Base-by-base conservation (phyloP, 2,888 invertebrate genomes). In the Cantharis lateralis region DNA sequence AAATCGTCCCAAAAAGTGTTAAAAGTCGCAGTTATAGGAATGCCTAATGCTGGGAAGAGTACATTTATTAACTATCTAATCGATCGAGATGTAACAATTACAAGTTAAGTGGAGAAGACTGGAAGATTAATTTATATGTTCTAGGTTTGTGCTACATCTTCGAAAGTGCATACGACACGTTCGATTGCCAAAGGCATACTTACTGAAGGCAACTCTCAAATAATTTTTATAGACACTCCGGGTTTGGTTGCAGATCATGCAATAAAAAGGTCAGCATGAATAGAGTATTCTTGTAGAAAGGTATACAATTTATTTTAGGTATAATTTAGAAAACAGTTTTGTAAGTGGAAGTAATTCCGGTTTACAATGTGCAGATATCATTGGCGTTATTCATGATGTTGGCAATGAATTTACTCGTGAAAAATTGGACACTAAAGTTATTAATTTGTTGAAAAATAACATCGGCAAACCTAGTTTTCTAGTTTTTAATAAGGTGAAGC, bases 31-130 rank as follows among this genome's bases (percentile, higher is more conserved):
- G 93, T 99, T 18, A 92, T 99, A 81, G 99, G 99, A 2, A 91
- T 95, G 13, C 98, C 99, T 3, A 99, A 99, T 91, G 94, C 94
- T 70, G 99, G 99, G 26, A 99, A 99, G 88, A 98, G 98, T 86
- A 98, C 98, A 0, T 90, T 99, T 28, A 95, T 98, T 28, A 99
- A 99, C 88, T 91, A 92, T 84, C 90, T 99, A 20, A 91, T 96
- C 72, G 93, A 94, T 79, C 91, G 95, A 87, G 93, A 93, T 87
- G 96, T 96, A 88, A 86, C 87, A 86, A 71, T 74, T 72, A 66
- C 62, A 68, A 20, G 4, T 32, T 70, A 26, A 2, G 1, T 24
- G 24, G 3, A 16, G 15, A 16, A 32, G 18, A 7, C 7, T 32
- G 9, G 0, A 15, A 62, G 4, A 26, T 70, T 72, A 64, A 71